phyloP scores from a whole-genome alignment of 2,797 vertebrate genomes.

The Myotis findleyi region DNA sequence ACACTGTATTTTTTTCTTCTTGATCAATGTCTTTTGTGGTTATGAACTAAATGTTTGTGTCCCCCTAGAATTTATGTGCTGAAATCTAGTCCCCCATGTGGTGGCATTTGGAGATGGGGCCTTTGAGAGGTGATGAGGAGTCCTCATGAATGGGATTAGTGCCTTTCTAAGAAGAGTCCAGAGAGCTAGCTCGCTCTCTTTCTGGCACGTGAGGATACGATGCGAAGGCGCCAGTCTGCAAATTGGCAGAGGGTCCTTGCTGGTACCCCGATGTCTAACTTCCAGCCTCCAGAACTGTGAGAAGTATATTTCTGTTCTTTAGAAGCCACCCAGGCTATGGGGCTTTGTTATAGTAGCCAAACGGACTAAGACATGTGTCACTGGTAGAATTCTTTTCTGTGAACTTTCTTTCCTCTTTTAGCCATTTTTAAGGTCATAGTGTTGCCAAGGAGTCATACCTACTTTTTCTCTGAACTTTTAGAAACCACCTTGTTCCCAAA shows the following conservation, averaged over 20 bases:
- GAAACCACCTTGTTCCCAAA: not conserved
- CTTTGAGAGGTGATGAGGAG: not conserved
- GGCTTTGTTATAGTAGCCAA: not conserved
- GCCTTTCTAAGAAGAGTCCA: not conserved
- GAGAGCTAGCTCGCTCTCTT: not conserved
- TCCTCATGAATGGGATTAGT: not conserved
- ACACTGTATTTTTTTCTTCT: not conserved
- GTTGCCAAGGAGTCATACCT: not conserved
- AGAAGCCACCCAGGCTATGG: not conserved
- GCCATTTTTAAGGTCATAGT: constrained; percentile 13
- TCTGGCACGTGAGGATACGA: not conserved
- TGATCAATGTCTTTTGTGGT: not conserved
- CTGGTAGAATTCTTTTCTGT: not conserved
- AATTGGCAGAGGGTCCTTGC: not conserved
- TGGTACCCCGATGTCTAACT: not conserved
- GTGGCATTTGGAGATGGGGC: not conserved
- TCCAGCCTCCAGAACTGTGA: not conserved
- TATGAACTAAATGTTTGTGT: not conserved
- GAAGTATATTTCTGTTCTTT: not conserved
- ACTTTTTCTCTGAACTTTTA: constrained; percentile 10
- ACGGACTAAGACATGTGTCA: not conserved
- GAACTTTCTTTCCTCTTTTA: not conserved
- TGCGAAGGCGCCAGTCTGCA: not conserved
- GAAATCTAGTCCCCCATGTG: not conserved
- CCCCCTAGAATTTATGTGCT: not conserved